Percentiles rank a stretch among this genome's conserved stretches.
phyloP scores from a whole-genome alignment of 2,797 vertebrate genomes.

The Scleropages formosus region DNA sequence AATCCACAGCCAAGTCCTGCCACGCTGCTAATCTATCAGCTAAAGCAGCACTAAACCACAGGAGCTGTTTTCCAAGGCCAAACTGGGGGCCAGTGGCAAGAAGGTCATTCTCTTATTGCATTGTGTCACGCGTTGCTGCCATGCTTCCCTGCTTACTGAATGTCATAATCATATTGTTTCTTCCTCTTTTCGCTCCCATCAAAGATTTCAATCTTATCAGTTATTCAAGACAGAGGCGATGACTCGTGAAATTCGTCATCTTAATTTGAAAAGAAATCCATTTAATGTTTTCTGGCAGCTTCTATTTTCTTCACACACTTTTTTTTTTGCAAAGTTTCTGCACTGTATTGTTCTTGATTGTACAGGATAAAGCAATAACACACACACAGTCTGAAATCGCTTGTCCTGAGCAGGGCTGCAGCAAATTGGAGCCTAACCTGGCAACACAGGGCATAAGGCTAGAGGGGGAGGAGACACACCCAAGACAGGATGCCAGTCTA shows the following conservation, averaged over 20 bases:
- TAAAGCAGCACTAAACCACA: slow-evolving; percentile 21
- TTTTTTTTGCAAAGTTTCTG: too few species aligned
- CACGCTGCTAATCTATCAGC: slow-evolving; percentile 35
- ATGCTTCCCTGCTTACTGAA: background rate
- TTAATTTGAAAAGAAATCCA: background rate
- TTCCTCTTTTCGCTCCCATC: background rate
- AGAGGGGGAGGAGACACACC: too few species aligned
- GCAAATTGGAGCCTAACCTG: too few species aligned
- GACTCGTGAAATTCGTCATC: background rate
- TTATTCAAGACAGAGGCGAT: background rate
- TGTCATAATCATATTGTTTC: background rate
- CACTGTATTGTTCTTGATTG: too few species aligned
- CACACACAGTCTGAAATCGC: too few species aligned
- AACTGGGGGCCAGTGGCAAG: slow-evolving; percentile 20
- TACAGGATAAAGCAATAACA: too few species aligned
- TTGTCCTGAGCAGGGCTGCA: too few species aligned
- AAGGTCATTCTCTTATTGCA: background rate
- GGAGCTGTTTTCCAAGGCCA: slow-evolving; percentile 35
- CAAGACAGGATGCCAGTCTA: too few species aligned
- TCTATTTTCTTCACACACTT: background rate
- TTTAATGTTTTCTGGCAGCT: background rate
- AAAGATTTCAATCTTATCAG: background rate
- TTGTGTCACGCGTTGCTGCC: background rate
- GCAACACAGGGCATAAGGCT: too few species aligned
- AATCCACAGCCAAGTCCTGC: slow-evolving; percentile 46